Percentiles rank a stretch among this genome's conserved stretches.
phyloP scores from a whole-genome alignment of 2,113 vertebrate genomes.

The Limanda limanda region DNA sequence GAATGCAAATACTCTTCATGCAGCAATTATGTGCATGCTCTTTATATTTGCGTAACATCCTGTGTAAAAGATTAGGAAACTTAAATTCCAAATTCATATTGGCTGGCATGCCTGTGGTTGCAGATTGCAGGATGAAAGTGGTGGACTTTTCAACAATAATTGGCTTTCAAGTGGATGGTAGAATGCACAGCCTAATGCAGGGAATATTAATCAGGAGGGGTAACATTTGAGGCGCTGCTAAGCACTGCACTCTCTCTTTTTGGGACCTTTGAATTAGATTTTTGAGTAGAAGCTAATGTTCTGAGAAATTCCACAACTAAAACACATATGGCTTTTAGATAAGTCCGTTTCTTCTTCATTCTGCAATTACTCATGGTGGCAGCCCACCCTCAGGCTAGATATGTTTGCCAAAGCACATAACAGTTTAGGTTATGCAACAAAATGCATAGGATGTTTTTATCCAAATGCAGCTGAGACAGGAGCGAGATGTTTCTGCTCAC shows the following conservation, averaged over 20 bases:
- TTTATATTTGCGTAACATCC: constrained; percentile 34
- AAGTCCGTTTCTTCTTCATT: background rate
- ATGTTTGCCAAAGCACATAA: background rate
- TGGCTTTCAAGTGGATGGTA: constrained; percentile 73
- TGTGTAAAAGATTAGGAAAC: constrained; percentile 56
- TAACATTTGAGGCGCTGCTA: constrained; percentile 43
- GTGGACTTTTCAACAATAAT: constrained; percentile 72
- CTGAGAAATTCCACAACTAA: background rate
- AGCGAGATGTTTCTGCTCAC: background rate
- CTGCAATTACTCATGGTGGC: background rate
- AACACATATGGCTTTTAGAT: constrained; percentile 4
- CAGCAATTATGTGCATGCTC: constrained; percentile 34
- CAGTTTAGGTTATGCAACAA: background rate
- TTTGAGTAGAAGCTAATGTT: constrained; percentile 25
- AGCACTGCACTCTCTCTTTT: constrained; percentile 37
- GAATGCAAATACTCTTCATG: constrained; percentile 23
- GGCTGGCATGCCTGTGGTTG: constrained; percentile 56
- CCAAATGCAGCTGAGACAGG: background rate
- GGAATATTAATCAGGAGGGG: constrained; percentile 71
- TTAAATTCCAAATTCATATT: constrained; percentile 46
- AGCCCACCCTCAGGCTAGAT: background rate
- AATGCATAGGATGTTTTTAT: background rate
- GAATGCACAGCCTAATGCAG: constrained; percentile 62
- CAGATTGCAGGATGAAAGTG: constrained; percentile 66
- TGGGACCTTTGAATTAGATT: constrained; percentile 42